Conservation (phyloP, 2,113 vertebrate species). For the Silurus meridionalis region DNA sequence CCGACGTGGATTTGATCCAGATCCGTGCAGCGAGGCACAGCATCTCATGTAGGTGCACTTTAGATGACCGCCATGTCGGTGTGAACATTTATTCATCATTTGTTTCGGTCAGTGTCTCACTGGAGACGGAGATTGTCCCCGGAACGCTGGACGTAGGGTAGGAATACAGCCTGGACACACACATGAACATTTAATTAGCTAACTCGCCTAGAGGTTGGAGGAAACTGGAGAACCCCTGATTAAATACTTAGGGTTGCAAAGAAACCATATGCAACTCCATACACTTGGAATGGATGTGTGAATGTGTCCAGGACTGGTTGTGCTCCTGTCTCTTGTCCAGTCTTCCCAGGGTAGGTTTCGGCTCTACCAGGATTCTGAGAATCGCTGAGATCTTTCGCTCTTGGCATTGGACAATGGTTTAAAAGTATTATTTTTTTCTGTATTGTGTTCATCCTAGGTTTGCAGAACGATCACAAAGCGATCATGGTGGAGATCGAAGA, state of each 20-base stretch:
- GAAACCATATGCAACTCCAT: not conserved
- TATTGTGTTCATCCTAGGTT: conserved; percentile 60
- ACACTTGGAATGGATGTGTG: not conserved
- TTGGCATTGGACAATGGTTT: not conserved
- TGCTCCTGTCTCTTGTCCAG: not conserved
- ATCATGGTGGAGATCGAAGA: conserved; percentile 93
- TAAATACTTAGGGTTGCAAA: not conserved
- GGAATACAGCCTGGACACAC: not conserved
- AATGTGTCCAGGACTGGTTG: not conserved
- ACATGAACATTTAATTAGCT: not conserved
- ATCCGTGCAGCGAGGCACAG: conserved; percentile 87
- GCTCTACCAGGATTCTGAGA: not conserved
- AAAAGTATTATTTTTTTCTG: not conserved
- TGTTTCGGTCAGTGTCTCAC: not conserved
- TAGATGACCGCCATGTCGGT: not conserved
- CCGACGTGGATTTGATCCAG: conserved; percentile 88
- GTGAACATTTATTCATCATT: not conserved
- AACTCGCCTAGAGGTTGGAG: not conserved
- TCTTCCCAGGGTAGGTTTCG: not conserved
- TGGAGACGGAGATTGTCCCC: not conserved
- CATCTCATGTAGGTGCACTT: conserved; percentile 79
- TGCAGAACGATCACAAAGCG: conserved; percentile 94
- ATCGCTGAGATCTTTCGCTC: not conserved
- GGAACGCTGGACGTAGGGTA: not conserved
- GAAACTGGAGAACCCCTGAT: not conserved